phyloP scores from a whole-genome alignment of 2,113 vertebrate species.

The Trematocara stigmaticum region DNA sequence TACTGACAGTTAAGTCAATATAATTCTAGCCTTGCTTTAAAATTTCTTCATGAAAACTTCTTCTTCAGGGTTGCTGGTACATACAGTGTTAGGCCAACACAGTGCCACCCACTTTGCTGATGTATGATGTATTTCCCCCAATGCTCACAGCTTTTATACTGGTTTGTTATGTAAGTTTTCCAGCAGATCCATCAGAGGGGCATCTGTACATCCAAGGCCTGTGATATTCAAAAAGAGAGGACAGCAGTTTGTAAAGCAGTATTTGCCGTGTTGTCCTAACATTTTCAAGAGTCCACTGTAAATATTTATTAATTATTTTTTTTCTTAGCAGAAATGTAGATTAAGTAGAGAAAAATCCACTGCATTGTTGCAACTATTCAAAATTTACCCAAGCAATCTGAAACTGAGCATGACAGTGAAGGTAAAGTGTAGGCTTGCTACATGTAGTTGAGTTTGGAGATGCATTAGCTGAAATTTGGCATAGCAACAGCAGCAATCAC shows the following conservation, averaged over 20 bases:
- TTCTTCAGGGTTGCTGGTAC: background rate
- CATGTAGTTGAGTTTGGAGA: background rate
- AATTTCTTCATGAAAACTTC: background rate
- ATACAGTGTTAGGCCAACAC: background rate
- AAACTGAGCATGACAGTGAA: background rate
- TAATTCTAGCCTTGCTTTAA: background rate
- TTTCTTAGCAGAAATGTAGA: background rate
- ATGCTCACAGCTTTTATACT: background rate
- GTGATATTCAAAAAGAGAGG: background rate
- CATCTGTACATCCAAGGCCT: background rate
- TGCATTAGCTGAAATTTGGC: background rate
- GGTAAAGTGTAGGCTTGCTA: background rate
- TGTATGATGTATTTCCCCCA: background rate
- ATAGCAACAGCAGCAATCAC: background rate
- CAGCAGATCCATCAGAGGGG: background rate
- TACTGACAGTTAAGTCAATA: background rate
- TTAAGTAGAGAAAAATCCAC: background rate
- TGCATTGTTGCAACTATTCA: background rate
- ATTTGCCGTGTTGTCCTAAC: background rate
- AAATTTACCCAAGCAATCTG: background rate
- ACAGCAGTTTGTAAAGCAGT: background rate
- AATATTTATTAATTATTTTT: background rate
- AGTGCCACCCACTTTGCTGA: background rate
- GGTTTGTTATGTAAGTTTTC: background rate
- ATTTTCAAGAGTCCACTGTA: background rate